phyloP scores from a whole-genome alignment of 2,113 vertebrate genomes.

The Jacana jacana region DNA sequence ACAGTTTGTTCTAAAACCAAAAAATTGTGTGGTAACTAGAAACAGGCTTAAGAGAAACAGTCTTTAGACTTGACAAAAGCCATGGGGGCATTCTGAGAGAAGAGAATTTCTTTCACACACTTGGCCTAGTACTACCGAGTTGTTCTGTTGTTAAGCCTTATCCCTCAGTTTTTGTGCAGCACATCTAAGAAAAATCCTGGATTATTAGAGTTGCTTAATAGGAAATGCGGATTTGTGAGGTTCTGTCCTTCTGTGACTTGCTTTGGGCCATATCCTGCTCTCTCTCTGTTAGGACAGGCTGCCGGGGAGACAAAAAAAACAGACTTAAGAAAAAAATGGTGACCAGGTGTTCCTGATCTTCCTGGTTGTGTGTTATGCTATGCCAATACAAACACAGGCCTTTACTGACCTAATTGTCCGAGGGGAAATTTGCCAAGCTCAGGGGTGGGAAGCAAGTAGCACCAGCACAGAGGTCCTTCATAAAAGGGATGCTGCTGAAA shows the following conservation, averaged over 20 bases:
- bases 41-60: neutral
- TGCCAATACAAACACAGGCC: neutral
- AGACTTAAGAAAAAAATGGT: neutral
- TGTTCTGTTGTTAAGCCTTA: neutral
- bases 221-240: neutral
- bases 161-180: neutral
- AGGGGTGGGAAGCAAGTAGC: neutral
- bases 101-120: neutral
- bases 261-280: neutral
- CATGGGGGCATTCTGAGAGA: neutral
- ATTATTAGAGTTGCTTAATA: neutral
- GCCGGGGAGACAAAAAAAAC: neutral
- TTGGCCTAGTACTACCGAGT: neutral
- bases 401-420: neutral
- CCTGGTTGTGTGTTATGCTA: neutral
- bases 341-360: neutral
- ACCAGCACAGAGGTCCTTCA: neutral
- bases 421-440: neutral
- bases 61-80: neutral
- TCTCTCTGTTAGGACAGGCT: neutral
- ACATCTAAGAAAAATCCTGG: constrained; percentile 12
- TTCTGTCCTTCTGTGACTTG: neutral
- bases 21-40: neutral
- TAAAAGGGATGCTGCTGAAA: neutral
- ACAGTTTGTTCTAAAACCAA: neutral